Percentiles rank a stretch among this genome's conserved stretches.
Evolutionary conservation across 2,888 invertebrate species (phyloP).

Genomic region (Aricia artaxerxes): DNA sequence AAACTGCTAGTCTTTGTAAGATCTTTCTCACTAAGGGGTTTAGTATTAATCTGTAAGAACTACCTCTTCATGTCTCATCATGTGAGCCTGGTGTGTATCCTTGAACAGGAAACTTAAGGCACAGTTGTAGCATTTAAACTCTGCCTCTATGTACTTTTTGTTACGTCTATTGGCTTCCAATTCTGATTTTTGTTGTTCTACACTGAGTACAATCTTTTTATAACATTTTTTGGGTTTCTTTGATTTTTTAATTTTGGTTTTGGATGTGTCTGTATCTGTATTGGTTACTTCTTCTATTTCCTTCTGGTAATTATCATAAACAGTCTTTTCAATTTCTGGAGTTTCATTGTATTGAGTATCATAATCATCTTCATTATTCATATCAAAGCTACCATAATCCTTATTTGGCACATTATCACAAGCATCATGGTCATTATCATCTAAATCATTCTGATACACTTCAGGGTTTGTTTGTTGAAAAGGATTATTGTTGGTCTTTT

Average conservation of each 20-base stretch:
- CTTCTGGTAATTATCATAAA: slow-evolving; percentile 34
- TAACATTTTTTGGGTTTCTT: slow-evolving; percentile 49
- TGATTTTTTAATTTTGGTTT: slow-evolving; percentile 43
- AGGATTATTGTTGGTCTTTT: neutral
- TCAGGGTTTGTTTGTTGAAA: slow-evolving; percentile 34
- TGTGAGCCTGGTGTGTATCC: slow-evolving; percentile 70
- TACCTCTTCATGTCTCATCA: slow-evolving; percentile 77
- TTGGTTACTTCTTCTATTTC: slow-evolving; percentile 33
- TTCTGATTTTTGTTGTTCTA: slow-evolving; percentile 65
- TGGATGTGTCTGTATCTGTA: slow-evolving; percentile 8
- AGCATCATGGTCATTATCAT: slow-evolving; percentile 23
- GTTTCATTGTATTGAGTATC: slow-evolving; percentile 33
- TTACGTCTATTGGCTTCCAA: slow-evolving; percentile 61
- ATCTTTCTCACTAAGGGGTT: no score
- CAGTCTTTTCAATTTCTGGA: slow-evolving; percentile 34
- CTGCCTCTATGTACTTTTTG: slow-evolving; percentile 65
- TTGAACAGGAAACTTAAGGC: slow-evolving; percentile 67
- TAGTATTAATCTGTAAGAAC: neutral
- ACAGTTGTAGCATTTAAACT: slow-evolving; percentile 69
- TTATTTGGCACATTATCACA: slow-evolving; percentile 35
- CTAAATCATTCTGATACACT: slow-evolving; percentile 13
- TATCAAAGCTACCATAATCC: slow-evolving; percentile 39
- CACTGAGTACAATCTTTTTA: slow-evolving; percentile 54
- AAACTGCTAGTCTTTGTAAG: neutral
- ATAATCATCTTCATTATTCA: slow-evolving; percentile 31